phyloP scores from a whole-genome alignment of 1,140 invertebrate species.

The Harlomillsia oculata region DNA sequence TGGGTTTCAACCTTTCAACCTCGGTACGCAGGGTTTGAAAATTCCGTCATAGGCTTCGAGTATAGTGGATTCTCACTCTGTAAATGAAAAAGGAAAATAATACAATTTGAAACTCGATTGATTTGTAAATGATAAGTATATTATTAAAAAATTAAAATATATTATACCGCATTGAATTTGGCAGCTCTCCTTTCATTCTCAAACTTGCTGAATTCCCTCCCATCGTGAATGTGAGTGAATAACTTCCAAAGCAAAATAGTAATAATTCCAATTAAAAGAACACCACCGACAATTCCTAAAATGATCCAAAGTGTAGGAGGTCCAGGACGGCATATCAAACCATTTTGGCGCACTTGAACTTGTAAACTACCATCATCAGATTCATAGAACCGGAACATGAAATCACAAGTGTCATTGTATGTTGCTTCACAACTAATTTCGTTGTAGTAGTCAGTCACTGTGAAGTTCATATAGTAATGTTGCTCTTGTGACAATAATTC shows the following conservation, averaged over 20 bases:
- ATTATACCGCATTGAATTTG: constrained; percentile 59
- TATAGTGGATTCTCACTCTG: constrained; percentile 23
- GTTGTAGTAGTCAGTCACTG: no score
- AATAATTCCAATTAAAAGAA: constrained; percentile 61
- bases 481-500: no score
- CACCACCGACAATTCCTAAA: constrained; percentile 57
- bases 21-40: constrained; percentile 13
- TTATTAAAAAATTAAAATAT: neutral
- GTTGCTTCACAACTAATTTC: no score
- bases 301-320: constrained; percentile 44
- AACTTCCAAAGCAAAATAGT: constrained; percentile 74
- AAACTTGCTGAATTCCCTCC: constrained; percentile 68
- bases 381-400: no score
- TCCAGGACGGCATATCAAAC: no score
- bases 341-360: no score
- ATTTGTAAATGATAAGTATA: neutral
- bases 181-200: constrained; percentile 65
- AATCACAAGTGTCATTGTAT: no score
- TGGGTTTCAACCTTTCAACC: no score
- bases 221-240: constrained; percentile 65
- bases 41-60: constrained; percentile 4
- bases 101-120: neutral
- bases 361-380: no score
- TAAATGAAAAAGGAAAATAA: constrained; percentile 4
- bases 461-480: no score